Evolutionary conservation across 1,140 invertebrate genomes (phyloP), one percentile per base, ranked within the genome.

Genomic region (Bacillus rossius): DNA sequence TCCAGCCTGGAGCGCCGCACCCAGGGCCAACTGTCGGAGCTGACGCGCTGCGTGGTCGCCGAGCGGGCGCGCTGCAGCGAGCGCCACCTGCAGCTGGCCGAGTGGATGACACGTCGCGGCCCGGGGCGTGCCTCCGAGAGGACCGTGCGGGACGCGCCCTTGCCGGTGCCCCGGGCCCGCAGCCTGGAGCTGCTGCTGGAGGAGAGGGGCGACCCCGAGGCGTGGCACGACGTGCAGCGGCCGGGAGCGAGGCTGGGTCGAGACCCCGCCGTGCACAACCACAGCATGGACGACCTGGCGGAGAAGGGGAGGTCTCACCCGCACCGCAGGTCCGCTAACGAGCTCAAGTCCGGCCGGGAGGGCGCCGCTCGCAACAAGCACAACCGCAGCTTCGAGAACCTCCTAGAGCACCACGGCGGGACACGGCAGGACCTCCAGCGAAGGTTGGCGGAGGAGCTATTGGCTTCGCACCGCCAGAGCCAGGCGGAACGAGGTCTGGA

Each of bases 11-110:
- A 92, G 68, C 81, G 84, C 60, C 82, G 82, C 61, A 91, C 89
- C 10, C 79, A 86, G 61, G 84, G 86, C 34, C 87, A 91, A 68
- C 83, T 92, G 55, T 84, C 85, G n/a, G 80, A 86, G 62, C 63
- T 89, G 20, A 86, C 84, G 2, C 77, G 81, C 62, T 81, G 81
- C 52, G 81, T 85, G 55, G 81, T 81, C 14, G 80, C 80, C 13
- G 83, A 86, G 69, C 76, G 84, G 60, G 75, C 81, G 1, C 69
- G 82, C 40, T 85, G 84, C 60, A 83, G 85, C 61, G 82, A 82
- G 50, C 79, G 83, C 43, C 79, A 85, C 48, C 71, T 79, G 42
- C 82, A 85, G 63, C 74, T 91, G 22, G 84, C 87, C 61, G 84
- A 88, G 56, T 87, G 84, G 77, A 62, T 88, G 8, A 78, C 23